A percentile compares a stretch with the other conserved stretches of the same genome.
Conservation (phyloP, 2,797 vertebrate genomes). For the Apogon talboti region DNA sequence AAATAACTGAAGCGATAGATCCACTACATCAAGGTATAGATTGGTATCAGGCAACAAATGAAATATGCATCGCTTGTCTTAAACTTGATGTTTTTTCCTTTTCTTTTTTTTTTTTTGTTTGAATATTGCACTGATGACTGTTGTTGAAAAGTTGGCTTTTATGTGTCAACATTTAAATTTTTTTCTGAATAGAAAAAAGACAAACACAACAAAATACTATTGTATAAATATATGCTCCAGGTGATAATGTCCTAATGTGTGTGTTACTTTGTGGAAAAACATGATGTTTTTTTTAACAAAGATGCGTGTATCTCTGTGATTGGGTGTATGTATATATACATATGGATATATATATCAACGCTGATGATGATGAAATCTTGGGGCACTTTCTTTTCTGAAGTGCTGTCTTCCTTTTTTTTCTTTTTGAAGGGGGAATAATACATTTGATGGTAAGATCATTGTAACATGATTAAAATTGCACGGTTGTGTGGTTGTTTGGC, state of each 20-base stretch:
- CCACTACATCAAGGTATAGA: slow-evolving; percentile 64
- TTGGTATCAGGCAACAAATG: slow-evolving; percentile 79
- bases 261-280: slow-evolving; percentile 82
- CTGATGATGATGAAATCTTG: slow-evolving; percentile 79
- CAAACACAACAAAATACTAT: slow-evolving; percentile 85
- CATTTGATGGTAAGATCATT: slow-evolving; percentile 89
- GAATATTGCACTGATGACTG: slow-evolving; percentile 94
- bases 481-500: slow-evolving; percentile 83
- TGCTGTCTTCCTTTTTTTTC: slow-evolving; percentile 85
- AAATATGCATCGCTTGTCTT: slow-evolving; percentile 88
- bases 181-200: slow-evolving; percentile 86
- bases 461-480: slow-evolving; percentile 91
- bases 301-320: slow-evolving; percentile 83
- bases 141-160: slow-evolving; percentile 84
- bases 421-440: slow-evolving; percentile 82
- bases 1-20: slow-evolving; percentile 63
- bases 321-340: slow-evolving; percentile 83
- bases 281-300: slow-evolving; percentile 82
- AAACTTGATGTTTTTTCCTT: slow-evolving; percentile 84
- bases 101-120: slow-evolving; percentile 57
- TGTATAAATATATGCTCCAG: slow-evolving; percentile 86
- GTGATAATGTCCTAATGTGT: slow-evolving; percentile 84
- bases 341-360: slow-evolving; percentile 79
- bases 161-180: slow-evolving; percentile 81
- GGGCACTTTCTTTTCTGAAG: slow-evolving; percentile 87